These are phyloP conservation scores for Drosophila nr. medialis DNA, from an alignment of 2,888 invertebrate species.

Conservation along the genomic window DNA sequence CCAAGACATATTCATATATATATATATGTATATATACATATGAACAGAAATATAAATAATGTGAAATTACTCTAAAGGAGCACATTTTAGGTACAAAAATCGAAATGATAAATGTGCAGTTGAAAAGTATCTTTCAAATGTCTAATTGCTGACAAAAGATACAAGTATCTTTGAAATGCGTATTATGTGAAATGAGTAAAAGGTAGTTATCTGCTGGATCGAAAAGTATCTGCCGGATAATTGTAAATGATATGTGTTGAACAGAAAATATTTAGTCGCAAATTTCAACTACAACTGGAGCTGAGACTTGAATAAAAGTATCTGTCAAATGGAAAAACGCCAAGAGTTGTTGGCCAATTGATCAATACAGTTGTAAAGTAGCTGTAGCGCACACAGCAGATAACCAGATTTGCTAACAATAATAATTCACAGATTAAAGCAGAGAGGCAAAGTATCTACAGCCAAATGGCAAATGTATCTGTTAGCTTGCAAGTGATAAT, in stretches of 20 bases:
- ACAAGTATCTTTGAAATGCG: neutral
- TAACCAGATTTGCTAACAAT: neutral
- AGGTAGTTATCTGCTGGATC: neutral
- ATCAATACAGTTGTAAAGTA: neutral
- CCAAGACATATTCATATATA: neutral
- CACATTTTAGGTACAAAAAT: neutral
- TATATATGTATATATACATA: neutral
- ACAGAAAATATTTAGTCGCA: too few species aligned
- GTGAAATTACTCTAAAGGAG: neutral
- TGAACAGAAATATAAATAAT: too few species aligned
- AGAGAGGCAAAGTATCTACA: neutral
- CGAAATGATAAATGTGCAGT: neutral
- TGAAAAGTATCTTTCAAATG: neutral
- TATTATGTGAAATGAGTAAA: neutral
- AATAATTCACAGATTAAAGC: neutral
- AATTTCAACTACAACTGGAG: neutral
- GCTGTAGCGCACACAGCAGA: neutral
- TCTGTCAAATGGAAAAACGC: neutral
- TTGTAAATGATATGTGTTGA: neutral
- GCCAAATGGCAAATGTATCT: neutral
- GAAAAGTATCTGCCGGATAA: neutral
- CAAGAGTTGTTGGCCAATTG: neutral
- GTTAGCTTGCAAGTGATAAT: neutral
- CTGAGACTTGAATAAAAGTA: neutral
- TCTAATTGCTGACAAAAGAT: neutral